These are phyloP conservation scores for Tipula confusa DNA, from an alignment of 2,888 invertebrate species.

Conservation along the genomic window DNA sequence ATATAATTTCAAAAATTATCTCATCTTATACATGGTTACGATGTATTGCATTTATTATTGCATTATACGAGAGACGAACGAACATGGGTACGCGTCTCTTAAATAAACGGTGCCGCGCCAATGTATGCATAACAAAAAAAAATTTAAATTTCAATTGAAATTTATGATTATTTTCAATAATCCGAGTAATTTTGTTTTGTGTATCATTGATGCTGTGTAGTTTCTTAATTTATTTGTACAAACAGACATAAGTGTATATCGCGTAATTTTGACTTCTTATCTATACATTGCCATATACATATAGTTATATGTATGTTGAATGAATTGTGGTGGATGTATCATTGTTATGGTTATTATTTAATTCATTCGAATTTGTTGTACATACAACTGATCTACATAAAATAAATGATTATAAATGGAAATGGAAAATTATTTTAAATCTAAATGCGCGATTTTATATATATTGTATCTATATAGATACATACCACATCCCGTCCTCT, in stretches of 20 bases:
- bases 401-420: neutral
- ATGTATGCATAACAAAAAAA: no score
- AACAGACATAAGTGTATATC: no score
- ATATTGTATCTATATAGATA: no score
- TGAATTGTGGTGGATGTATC: constrained; percentile 12
- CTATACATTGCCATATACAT: neutral
- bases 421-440: neutral
- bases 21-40: neutral
- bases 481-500: neutral
- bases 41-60: no score
- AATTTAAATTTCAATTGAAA: neutral
- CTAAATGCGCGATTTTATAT: neutral
- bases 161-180: neutral
- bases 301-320: no score
- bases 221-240: neutral
- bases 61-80: neutral
- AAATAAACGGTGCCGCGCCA: neutral
- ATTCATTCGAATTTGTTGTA: neutral
- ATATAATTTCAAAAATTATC: neutral
- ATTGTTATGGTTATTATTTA: neutral
- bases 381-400: neutral
- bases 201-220: neutral
- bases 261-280: neutral
- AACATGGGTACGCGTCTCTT: neutral
- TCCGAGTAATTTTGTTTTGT: neutral